These are phyloP conservation scores for Azemiops feae DNA, from an alignment of 2,113 vertebrate species.

Conservation along the genomic window DNA sequence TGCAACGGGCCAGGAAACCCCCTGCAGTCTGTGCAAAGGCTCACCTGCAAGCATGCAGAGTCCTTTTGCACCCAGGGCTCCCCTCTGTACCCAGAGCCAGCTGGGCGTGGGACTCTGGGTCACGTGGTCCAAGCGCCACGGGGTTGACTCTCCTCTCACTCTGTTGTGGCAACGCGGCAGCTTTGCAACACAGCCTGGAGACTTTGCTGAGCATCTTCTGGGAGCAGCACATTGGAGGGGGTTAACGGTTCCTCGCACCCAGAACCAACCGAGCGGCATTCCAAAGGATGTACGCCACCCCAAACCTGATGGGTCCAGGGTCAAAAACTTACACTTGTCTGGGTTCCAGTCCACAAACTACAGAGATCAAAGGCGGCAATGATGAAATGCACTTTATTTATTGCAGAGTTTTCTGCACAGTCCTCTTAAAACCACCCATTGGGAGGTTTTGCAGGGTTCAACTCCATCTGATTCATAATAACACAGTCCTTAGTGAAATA, in stretches of 20 bases:
- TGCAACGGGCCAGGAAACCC: background rate
- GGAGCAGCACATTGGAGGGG: too few relatives aligned
- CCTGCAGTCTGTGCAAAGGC: background rate
- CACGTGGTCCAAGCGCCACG: background rate
- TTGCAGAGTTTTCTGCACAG: background rate
- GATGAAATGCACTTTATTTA: background rate
- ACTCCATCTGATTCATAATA: background rate
- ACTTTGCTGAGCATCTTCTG: too few relatives aligned
- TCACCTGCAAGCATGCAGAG: background rate
- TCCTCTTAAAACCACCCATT: background rate
- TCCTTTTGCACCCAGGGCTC: background rate
- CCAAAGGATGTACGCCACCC: too few relatives aligned
- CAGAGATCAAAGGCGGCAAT: background rate
- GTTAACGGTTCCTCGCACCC: background rate
- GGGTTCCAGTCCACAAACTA: rapidly evolving
- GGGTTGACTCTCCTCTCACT: background rate
- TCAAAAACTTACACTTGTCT: background rate
- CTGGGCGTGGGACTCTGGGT: background rate
- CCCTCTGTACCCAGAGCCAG: too few relatives aligned
- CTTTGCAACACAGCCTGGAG: background rate
- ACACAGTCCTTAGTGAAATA: background rate
- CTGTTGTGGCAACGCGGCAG: background rate
- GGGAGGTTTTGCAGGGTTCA: background rate
- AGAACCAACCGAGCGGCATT: background rate
- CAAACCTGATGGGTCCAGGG: background rate